phyloP scores from a whole-genome alignment of 1,140 invertebrate genomes.

The Magallana angulata region DNA sequence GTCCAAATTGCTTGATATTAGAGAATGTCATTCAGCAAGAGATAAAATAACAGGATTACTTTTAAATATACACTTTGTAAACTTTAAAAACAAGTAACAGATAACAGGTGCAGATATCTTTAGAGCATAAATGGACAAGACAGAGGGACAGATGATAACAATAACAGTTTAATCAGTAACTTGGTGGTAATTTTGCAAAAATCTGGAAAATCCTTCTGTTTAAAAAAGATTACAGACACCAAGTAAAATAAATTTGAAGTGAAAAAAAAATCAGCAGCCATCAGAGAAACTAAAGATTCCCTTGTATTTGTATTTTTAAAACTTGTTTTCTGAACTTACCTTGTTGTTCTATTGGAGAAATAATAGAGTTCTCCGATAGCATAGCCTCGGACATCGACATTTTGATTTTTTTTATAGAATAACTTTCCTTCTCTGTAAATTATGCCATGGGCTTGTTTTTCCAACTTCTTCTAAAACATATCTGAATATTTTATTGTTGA shows the following conservation, averaged over 20 bases:
- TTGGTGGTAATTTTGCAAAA: too few species aligned
- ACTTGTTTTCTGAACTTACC: constrained; percentile 58
- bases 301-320: too few species aligned
- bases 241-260: too few species aligned
- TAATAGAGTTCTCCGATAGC: constrained; percentile 61
- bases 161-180: too few species aligned
- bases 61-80: background rate
- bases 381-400: constrained; percentile 58
- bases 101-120: too few species aligned
- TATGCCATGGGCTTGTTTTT: background rate
- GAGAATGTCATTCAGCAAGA: background rate
- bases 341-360: constrained; percentile 68
- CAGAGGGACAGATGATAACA: too few species aligned
- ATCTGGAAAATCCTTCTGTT: too few species aligned
- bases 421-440: background rate
- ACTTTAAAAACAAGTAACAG: background rate
- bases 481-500: background rate
- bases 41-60: background rate
- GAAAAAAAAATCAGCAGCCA: too few species aligned
- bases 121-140: too few species aligned
- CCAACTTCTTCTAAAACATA: background rate
- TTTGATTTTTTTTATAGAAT: background rate
- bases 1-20: background rate
- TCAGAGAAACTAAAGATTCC: too few species aligned
- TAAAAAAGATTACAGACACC: too few species aligned